Evolutionary conservation across 1,140 invertebrate species (phyloP).

Genomic region (Euglossa dilemma): DNA sequence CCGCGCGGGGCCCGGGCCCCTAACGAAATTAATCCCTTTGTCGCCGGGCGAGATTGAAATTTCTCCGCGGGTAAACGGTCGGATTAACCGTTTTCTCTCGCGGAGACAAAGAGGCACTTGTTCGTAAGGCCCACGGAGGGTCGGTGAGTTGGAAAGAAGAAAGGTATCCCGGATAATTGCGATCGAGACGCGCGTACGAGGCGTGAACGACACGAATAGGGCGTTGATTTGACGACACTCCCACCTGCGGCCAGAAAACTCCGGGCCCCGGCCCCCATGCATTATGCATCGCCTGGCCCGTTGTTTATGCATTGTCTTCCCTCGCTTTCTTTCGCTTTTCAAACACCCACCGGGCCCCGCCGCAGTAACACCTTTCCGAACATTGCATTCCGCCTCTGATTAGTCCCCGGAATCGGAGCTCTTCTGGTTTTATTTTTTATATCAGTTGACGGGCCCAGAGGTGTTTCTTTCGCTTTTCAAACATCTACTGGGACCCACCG

Average conservation of each 20-base stretch:
- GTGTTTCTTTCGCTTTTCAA: too few relatives aligned
- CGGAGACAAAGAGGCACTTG: slow-evolving; percentile 38
- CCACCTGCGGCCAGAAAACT: slow-evolving; percentile 67
- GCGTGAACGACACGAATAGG: slow-evolving; percentile 76
- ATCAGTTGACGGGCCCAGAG: too few relatives aligned
- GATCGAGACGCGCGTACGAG: slow-evolving; percentile 60
- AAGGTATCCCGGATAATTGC: slow-evolving; percentile 56
- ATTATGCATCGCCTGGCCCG: slow-evolving; percentile 74
- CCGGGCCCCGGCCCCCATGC: slow-evolving; percentile 70
- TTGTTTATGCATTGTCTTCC: slow-evolving; percentile 71
- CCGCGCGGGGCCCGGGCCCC: neutral
- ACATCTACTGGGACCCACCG: too few relatives aligned
- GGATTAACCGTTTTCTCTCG: neutral
- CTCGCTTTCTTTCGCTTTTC: slow-evolving; percentile 2
- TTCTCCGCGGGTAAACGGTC: neutral
- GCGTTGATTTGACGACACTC: slow-evolving; percentile 79
- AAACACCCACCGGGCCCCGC: neutral
- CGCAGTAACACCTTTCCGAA: neutral
- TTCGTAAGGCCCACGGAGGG: slow-evolving; percentile 18
- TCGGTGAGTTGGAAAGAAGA: neutral
- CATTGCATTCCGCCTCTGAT: neutral
- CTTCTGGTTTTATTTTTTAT: too few relatives aligned
- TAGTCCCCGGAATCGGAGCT: too few relatives aligned
- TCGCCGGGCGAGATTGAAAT: slow-evolving; percentile 13
- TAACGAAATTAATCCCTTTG: slow-evolving; percentile 22